A percentile compares a stretch with the other conserved stretches of the same genome.
These are phyloP conservation scores for Myotis findleyi DNA, from an alignment of 2,797 vertebrate species.

Conservation along the genomic window DNA sequence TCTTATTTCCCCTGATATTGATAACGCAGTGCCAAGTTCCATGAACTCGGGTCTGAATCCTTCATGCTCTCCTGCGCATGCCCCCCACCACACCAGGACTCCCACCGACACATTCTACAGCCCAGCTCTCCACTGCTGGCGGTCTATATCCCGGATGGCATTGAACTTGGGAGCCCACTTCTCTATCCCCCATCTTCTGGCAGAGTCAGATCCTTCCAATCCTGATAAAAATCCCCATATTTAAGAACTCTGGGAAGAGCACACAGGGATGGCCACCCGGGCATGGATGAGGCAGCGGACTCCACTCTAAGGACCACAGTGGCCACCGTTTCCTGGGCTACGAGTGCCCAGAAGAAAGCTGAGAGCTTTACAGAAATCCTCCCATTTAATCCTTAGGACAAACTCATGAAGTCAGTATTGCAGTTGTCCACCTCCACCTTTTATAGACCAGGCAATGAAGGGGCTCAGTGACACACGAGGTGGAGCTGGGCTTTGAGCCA, in stretches of 20 bases:
- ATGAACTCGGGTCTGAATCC: accelerated
- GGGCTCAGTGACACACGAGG: too few relatives aligned
- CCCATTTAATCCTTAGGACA: background rate
- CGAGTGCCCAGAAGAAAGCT: accelerated
- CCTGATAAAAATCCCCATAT: background rate
- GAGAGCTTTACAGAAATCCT: background rate
- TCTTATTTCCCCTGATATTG: background rate
- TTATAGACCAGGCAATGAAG: background rate
- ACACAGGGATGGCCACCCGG: background rate
- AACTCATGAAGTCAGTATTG: background rate
- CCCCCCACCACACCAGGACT: background rate
- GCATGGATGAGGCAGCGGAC: accelerated
- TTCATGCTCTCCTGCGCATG: accelerated
- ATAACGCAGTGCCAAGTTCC: background rate
- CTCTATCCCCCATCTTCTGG: background rate
- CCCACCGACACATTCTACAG: background rate
- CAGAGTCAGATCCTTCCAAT: background rate
- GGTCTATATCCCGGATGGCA: background rate
- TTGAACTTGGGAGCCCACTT: background rate
- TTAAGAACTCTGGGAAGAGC: background rate
- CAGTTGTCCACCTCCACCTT: background rate
- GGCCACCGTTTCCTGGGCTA: background rate
- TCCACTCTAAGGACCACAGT: accelerated
- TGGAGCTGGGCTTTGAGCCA: background rate
- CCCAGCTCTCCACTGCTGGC: background rate